Evolutionary conservation across 2,888 invertebrate genomes (phyloP), one percentile per base, ranked within the genome.

Genomic region (Cistogaster globosa): DNA sequence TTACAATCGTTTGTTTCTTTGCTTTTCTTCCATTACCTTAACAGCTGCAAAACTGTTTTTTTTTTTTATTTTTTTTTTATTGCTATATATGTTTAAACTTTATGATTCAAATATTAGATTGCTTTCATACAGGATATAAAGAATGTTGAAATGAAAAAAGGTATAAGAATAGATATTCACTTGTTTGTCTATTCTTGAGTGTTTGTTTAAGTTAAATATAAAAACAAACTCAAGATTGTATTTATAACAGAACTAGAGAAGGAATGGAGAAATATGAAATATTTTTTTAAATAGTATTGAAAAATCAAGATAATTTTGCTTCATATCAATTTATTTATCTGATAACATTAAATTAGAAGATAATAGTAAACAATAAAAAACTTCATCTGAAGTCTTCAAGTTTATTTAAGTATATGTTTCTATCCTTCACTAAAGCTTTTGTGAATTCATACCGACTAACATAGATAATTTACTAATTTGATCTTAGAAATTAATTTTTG

Each of bases 1-100:
- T 9, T 8, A 53, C 7, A 18, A 48, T 48, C 3, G 9, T 36
- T 26, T 26, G 26, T 26, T 26, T 26, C 4, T 51, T 36, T n/a
- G n/a, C n/a, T n/a, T 11, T 55, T 67, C 1, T 22, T 20, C 11
- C 5, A 26, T 55, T 14, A 14, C 22, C 22, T 63, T 78, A 79
- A 75, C 78, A 83, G 74, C 62, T 79, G 83, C 22, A 57, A 7
- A 20, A 58, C 69, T 74, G 65, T 57, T 72, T 83, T 38, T 6
- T 57, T 8, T 32, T 6, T 32, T 32, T 0, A 32, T 83, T 38
- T 6, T 57, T 8, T 32, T 6, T 32, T 32, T 0, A 32, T 32
- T 32, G 26, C 8, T 6, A 5, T 32, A 32, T 32, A 6, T 68
- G 51, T 63, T 78, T 32, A n/a, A 57, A 48, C 57, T 57, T 76